Percentiles rank a stretch among this genome's conserved stretches.
Conservation (phyloP, 2,888 invertebrate species). For the Acrocera orbiculus region DNA sequence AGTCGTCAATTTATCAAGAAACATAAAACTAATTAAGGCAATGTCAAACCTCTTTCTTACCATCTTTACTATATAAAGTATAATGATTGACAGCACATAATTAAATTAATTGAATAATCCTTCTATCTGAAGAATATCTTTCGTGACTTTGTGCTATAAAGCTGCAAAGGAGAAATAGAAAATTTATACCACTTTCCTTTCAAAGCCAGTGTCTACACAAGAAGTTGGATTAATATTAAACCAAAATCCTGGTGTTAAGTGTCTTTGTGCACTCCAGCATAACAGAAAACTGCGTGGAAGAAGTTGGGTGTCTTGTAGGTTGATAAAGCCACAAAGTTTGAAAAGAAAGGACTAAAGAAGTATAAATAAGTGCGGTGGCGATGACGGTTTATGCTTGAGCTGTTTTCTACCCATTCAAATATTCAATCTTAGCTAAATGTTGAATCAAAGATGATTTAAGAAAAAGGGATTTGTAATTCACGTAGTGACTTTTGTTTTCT, state of each 20-base stretch:
- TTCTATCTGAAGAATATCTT: too few species aligned
- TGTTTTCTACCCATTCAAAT: too few species aligned
- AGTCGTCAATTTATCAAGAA: too few species aligned
- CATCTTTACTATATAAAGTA: conserved; percentile 1
- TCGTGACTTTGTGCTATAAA: too few species aligned
- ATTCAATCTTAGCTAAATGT: too few species aligned
- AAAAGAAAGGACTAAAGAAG: conserved; percentile 4
- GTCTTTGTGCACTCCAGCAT: conserved; percentile 13
- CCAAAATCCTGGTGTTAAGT: conserved; percentile 13
- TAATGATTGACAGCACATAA: conserved; percentile 34
- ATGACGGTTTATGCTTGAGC: conserved; percentile 1
- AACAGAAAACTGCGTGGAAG: conserved; percentile 11
- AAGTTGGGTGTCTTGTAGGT: conserved; percentile 10
- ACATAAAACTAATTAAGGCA: conserved; percentile 6
- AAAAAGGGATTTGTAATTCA: background rate
- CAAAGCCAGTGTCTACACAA: conserved; percentile 4
- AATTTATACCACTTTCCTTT: too few species aligned
- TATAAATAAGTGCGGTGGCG: conserved; percentile 5
- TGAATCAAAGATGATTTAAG: too few species aligned
- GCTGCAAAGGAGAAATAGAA: too few species aligned
- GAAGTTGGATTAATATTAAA: conserved; percentile 12
- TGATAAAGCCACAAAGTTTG: conserved; percentile 5
- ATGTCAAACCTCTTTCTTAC: conserved; percentile 15
- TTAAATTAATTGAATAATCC: conserved; percentile 34
- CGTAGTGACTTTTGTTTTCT: conserved; percentile 3